Evolutionary conservation across 2,888 invertebrate genomes (phyloP), one percentile per base, ranked within the genome.

Genomic region (Lochmaea capreae): DNA sequence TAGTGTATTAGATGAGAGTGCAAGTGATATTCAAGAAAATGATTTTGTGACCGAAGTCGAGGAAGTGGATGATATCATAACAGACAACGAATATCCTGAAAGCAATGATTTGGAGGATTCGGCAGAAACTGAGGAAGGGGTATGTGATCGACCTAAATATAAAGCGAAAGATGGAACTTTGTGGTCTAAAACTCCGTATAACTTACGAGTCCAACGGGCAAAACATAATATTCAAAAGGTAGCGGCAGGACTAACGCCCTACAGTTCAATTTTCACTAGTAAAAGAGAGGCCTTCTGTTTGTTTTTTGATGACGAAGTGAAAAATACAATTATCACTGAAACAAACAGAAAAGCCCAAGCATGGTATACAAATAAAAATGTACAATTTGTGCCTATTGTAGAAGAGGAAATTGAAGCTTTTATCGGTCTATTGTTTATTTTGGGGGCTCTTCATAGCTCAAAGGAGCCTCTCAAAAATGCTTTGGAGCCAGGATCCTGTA

Each of bases 151-250:
- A 62, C 62, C 62, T 12, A 62, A 33, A 62, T 62, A 62, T 62
- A 62, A 5, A 52, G 43, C 43, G n/a, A 63, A 63, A 63, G 63
- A 43, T 63, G 43, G 63, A 11, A 63, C 63, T 43, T 57, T 16
- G 8, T 57, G 57, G 16, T 57, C 57, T 57, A 57, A 57, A 57
- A 57, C 16, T 57, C 57, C 18, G 10, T 12, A 43, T 16, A 63
- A 63, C 43, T 63, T 63, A 63, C 16, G 16, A 43, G 43, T 63
- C 6, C 43, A 63, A 63, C 2, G 43, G 43, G 16, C 63, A 16
- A 63, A 63, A 63, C 39, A 57, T 39, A 57, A 67, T 57, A 67
- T 67, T 67, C 54, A 67, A 67, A 52, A 66, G 33, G 54, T 52
- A 66, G n/a, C 22, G 43, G 65, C 65, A 65, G 65, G 46, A 65